Evolutionary conservation across 1,140 invertebrate genomes (phyloP), one percentile per base, ranked within the genome.

Genomic region (Chrysomallon squamiferum): DNA sequence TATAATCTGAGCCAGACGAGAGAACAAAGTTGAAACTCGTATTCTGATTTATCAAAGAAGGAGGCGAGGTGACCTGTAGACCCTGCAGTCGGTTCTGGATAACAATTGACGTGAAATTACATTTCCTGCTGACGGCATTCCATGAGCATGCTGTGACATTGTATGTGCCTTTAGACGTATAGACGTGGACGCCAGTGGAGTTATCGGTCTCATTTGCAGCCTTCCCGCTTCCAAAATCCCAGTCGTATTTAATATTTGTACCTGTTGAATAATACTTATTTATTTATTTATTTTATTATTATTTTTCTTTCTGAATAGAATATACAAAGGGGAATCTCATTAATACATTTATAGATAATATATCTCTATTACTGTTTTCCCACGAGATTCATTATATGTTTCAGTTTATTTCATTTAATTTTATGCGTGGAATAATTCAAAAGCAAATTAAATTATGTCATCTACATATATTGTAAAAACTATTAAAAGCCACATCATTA

Each of bases 1-100:
- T 71, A 45, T 74, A 79, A 47, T 79, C 56, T 0, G 78, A 71
- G 13, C 78, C 78, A 13, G 7, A 59, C 2, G 71, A 69, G 50
- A 73, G 64, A 11, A 58, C 45, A 2, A 75, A n/a, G n/a, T 49
- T 57, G 43, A 71, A 50, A 35, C 56, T 33, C 18, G 60, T 62
- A 6, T 35, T 41, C 20, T 63, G 41, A 7, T 22, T 35, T 6
- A 62, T 57, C 13, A 68, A 35, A 13, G 59, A 60, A 3, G 43
- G 15, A 13, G 32, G 18, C 15, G 41, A 35, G 7, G 54, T 45
- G 9, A 76, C 30, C 1, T 20, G 33, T 2, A 79, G 60, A 13
- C 63, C 64, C 5, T n/a, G 45, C 9, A 79, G 61, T 30, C 25
- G 43, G 7, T 75, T 71, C 58, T 75, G 59, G 6, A 72, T 66